A percentile compares a stretch with the other conserved stretches of the same genome.
phyloP scores from a whole-genome alignment of 2,888 invertebrate species.

The Theristus sp. region DNA sequence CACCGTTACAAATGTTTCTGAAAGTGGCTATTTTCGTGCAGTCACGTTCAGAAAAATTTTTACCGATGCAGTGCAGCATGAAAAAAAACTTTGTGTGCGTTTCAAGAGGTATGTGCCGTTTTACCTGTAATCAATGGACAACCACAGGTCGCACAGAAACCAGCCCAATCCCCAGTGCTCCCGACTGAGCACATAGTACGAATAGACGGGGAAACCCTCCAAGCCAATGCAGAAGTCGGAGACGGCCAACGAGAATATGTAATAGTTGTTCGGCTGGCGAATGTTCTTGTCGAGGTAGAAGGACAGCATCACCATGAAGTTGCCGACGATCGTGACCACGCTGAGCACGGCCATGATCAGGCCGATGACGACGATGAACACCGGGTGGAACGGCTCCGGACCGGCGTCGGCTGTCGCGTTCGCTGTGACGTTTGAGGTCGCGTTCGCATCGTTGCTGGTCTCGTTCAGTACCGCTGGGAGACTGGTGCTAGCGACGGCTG shows the following conservation, averaged over 20 bases:
- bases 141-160: constrained; percentile 86
- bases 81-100: too few relatives aligned
- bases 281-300: constrained; percentile 33
- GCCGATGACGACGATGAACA: background rate
- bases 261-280: constrained; percentile 93
- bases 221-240: constrained; percentile 47
- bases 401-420: background rate
- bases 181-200: constrained; percentile 70
- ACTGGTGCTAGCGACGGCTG: too few relatives aligned
- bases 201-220: constrained; percentile 95
- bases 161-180: constrained; percentile 78
- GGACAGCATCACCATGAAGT: constrained; percentile 46
- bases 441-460: too few relatives aligned
- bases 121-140: constrained; percentile 76
- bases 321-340: constrained; percentile 43
- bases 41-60: too few relatives aligned
- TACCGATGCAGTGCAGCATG: too few relatives aligned
- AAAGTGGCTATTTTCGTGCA: background rate
- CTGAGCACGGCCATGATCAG: constrained; percentile 12
- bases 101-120: too few relatives aligned
- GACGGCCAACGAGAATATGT: constrained; percentile 92
- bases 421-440: too few relatives aligned
- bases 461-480: too few relatives aligned
- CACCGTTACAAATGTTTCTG: too few relatives aligned
- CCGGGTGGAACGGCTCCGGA: background rate